phyloP scores from a whole-genome alignment of 2,113 vertebrate species.

The Bufo gargarizans region DNA sequence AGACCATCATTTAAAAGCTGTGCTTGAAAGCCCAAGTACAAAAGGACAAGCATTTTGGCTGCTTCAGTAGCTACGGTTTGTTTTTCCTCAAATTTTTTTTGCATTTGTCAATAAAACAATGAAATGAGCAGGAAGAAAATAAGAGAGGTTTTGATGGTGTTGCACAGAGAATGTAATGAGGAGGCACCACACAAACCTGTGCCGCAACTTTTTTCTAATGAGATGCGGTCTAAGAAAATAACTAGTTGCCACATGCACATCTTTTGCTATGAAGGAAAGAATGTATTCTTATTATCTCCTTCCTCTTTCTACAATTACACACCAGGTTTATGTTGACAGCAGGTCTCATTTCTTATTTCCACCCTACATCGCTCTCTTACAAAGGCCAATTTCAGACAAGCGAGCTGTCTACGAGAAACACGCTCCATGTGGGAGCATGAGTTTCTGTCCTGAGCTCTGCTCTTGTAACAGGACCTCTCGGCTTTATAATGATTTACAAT shows the following conservation, averaged over 20 bases:
- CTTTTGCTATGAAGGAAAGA: slow-evolving; percentile 27
- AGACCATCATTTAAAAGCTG: slow-evolving; percentile 36
- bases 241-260: slow-evolving; percentile 15
- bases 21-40: slow-evolving; percentile 49
- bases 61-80: slow-evolving; percentile 31
- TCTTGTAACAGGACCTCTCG: no score
- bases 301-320: background rate
- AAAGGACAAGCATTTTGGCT: slow-evolving; percentile 33
- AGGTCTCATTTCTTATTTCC: slow-evolving; percentile 3
- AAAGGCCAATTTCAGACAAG: background rate
- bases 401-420: no score
- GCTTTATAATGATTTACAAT: no score
- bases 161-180: slow-evolving; percentile 18
- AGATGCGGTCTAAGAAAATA: slow-evolving; percentile 42
- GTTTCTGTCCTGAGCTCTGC: no score
- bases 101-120: slow-evolving; percentile 39
- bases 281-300: background rate
- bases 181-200: background rate
- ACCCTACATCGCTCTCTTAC: background rate
- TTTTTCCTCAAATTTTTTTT: slow-evolving; percentile 22
- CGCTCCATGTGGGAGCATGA: no score
- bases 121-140: slow-evolving; percentile 23
- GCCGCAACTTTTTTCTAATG: slow-evolving; percentile 37
- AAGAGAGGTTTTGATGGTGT: slow-evolving; percentile 15
- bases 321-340: slow-evolving; percentile 21